A percentile compares a stretch with the other conserved stretches of the same genome.
Conservation (phyloP, 2,888 invertebrate genomes). For the Augiades crinisus region DNA sequence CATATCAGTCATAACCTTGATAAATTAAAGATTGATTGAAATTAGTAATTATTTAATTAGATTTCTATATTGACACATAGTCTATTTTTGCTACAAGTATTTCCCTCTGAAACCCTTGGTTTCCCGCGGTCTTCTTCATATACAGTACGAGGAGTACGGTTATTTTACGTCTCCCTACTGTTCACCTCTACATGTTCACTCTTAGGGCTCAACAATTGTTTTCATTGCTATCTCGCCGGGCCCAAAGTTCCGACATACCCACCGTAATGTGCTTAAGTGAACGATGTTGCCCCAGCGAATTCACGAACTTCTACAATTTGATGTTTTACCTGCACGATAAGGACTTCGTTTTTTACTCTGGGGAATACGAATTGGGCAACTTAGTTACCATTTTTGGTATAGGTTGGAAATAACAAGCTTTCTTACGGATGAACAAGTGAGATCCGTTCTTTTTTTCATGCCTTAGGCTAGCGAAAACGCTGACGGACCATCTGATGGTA, state of each 20-base stretch:
- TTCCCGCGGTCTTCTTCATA: too few species aligned
- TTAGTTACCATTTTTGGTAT: constrained; percentile 17
- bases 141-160: constrained; percentile 3
- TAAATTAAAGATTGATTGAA: too few species aligned
- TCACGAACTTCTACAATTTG: constrained; percentile 58
- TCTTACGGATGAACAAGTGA: neutral
- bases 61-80: too few species aligned
- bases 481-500: neutral
- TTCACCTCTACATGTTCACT: constrained; percentile 53
- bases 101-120: too few species aligned
- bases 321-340: constrained; percentile 36
- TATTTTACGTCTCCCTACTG: constrained; percentile 52
- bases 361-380: constrained; percentile 12
- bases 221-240: constrained; percentile 60
- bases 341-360: constrained; percentile 14
- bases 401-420: neutral
- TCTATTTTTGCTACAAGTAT: too few species aligned
- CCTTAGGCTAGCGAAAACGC: too few species aligned
- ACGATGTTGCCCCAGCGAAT: constrained; percentile 74
- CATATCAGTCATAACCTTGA: too few species aligned
- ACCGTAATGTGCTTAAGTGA: constrained; percentile 76
- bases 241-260: constrained; percentile 58
- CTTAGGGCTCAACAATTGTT: constrained; percentile 69
- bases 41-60: too few species aligned
- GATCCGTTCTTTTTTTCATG: neutral